Conservation (phyloP, 2,888 invertebrate species). For the Chydorus sphaericus region DNA sequence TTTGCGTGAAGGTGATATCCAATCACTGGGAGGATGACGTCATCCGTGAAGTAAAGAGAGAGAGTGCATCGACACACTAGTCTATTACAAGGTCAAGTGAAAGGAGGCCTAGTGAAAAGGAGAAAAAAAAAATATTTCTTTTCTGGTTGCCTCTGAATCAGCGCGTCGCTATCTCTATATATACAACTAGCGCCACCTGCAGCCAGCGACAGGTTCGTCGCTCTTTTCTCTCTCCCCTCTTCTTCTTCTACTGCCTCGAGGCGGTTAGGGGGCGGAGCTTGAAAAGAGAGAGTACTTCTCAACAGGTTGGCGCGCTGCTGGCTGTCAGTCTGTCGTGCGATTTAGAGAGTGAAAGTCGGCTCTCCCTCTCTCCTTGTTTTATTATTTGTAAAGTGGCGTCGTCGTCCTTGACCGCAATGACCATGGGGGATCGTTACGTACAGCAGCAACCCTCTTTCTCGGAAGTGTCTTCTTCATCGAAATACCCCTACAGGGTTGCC, state of each 20-base stretch:
- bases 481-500: background rate
- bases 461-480: background rate
- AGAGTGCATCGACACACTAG: too few species aligned
- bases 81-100: too few species aligned
- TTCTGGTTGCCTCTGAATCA: too few species aligned
- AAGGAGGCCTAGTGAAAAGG: too few species aligned
- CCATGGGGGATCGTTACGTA: background rate
- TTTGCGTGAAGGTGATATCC: too few species aligned
- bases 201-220: too few species aligned
- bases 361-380: background rate
- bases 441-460: background rate
- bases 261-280: background rate
- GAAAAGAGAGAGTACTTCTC: background rate
- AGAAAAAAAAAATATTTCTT: too few species aligned
- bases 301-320: background rate
- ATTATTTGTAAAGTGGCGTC: background rate
- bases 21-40: too few species aligned
- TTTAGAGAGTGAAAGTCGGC: background rate
- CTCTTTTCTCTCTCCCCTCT: too few species aligned
- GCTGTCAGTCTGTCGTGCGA: background rate
- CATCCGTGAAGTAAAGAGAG: too few species aligned
- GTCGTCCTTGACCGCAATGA: slow-evolving; percentile 3
- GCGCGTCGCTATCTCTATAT: too few species aligned
- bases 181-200: too few species aligned
- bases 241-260: background rate